Base-by-base conservation (phyloP, 2,113 vertebrate genomes). In the Percopsis transmontana region DNA sequence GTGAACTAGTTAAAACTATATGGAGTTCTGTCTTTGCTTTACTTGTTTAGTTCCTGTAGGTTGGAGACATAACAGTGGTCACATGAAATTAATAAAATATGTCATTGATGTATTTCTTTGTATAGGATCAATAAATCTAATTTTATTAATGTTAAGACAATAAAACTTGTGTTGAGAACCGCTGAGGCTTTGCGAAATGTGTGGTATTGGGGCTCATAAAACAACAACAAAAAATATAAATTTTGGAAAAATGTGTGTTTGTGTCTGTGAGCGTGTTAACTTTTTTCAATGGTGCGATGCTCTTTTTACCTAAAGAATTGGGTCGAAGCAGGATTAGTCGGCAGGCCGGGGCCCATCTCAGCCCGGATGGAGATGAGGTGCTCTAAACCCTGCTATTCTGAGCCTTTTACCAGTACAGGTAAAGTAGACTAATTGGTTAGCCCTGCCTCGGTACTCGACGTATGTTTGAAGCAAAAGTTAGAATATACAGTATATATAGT, bases 291-390 rank as follows among this genome's bases (percentile, higher is more conserved):
- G n/a, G n/a, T n/a, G n/a, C n/a, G n/a, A n/a, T n/a, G n/a, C n/a
- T n/a, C n/a, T n/a, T n/a, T n/a, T n/a, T n/a, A 11, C 42, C 41
- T 82, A 72, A 71, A 79, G 72, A 90, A 90, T 79, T 90, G 76
- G 89, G 90, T 87, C 87, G 51, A 3, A 12, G 57, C 7, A 40
- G 88, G 91, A 92, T 92, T 89, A 91, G 68, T 14, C 58, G 5
- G 40, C 56, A 56, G 6, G 42, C 50, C 54, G 63, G 39, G 70
- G 65, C 42, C 70, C 62, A 39, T 62, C 14, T 13, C 65, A 64
- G 71, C 81, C 80, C 74, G 55, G 50, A 42, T 60, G 62, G 47
- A 82, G 82, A 61, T 23, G 38, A 70, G 47, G 53, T 68, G 76
- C 63, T 44, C 58, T 90, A 81, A 88, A 86, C 66, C 81, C 58